These are phyloP conservation scores for Carcina quercana DNA, from an alignment of 2,888 invertebrate genomes.

Conservation along the genomic window DNA sequence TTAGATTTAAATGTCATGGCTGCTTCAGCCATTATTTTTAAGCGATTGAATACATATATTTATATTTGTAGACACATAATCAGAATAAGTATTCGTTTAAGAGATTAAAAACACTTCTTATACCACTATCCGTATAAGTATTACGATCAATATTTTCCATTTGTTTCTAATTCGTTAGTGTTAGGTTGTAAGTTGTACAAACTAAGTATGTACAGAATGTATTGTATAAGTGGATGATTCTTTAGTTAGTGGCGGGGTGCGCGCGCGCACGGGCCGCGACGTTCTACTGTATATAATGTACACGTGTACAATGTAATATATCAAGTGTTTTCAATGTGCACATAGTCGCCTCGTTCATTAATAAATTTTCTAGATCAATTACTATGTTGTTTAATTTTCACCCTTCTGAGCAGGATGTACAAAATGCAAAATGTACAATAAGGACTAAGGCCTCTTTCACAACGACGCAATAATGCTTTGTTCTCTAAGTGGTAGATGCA, in stretches of 20 bases:
- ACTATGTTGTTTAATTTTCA: conserved; percentile 28
- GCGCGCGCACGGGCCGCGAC: conserved; percentile 21
- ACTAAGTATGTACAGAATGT: conserved; percentile 66
- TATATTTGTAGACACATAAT: conserved; percentile 59
- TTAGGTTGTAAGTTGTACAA: conserved; percentile 67
- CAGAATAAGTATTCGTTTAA: conserved; percentile 53
- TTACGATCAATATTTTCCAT: conserved; percentile 70
- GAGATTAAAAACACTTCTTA: conserved; percentile 65
- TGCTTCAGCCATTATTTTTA: conserved; percentile 67
- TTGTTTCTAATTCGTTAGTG: conserved; percentile 53
- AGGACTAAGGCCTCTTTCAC: too few species aligned
- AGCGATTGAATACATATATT: conserved; percentile 49
- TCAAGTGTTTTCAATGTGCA: conserved; percentile 73
- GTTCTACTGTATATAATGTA: conserved; percentile 62
- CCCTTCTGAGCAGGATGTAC: neutral
- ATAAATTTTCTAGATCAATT: conserved; percentile 73
- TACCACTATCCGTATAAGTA: conserved; percentile 69
- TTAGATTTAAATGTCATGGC: conserved; percentile 50
- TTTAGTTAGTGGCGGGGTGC: conserved; percentile 19
- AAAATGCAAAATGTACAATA: too few species aligned
- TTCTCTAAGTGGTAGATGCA: too few species aligned
- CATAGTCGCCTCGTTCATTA: conserved; percentile 75
- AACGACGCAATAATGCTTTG: too few species aligned
- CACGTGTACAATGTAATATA: conserved; percentile 63
- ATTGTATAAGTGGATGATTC: conserved; percentile 32